Conservation (phyloP, 2,888 invertebrate genomes). For the Arge pagana region DNA sequence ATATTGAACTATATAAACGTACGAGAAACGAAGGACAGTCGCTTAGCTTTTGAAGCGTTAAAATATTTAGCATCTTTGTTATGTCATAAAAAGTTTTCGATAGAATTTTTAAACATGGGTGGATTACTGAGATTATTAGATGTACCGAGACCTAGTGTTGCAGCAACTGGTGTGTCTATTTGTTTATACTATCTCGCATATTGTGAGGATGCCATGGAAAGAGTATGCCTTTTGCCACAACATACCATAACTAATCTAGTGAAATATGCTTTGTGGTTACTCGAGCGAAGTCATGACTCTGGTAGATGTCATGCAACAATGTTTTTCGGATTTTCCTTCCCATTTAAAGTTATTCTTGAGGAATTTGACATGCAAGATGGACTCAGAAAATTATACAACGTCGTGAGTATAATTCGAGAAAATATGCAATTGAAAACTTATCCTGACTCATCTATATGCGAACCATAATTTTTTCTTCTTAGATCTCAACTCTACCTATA, state of each 20-base stretch:
- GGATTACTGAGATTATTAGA: conserved; percentile 86
- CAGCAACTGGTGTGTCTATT: conserved; percentile 95
- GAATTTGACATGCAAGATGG: conserved; percentile 96
- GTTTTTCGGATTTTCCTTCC: conserved; percentile 96
- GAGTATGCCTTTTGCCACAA: conserved; percentile 85
- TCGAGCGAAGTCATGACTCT: conserved; percentile 96
- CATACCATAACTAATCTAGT: conserved; percentile 78
- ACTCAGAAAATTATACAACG: conserved; percentile 89
- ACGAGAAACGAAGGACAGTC: conserved; percentile 83
- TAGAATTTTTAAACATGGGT: conserved; percentile 89
- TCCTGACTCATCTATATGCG: not conserved
- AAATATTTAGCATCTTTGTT: conserved; percentile 93
- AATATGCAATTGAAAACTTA: too few species aligned
- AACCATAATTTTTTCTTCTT: conserved; percentile 25
- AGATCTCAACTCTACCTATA: conserved; percentile 86
- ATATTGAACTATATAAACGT: conserved; percentile 91
- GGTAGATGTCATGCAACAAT: conserved; percentile 97
- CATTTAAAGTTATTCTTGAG: conserved; percentile 89
- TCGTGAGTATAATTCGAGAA: conserved; percentile 64
- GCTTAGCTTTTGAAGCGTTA: conserved; percentile 94
- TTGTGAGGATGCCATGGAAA: conserved; percentile 97
- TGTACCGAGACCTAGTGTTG: conserved; percentile 91
- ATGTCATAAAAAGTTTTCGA: conserved; percentile 97
- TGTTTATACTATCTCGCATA: conserved; percentile 96
- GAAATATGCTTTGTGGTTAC: conserved; percentile 90